phyloP scores from a whole-genome alignment of 2,113 vertebrate species.

The Chaetodon trifascialis region DNA sequence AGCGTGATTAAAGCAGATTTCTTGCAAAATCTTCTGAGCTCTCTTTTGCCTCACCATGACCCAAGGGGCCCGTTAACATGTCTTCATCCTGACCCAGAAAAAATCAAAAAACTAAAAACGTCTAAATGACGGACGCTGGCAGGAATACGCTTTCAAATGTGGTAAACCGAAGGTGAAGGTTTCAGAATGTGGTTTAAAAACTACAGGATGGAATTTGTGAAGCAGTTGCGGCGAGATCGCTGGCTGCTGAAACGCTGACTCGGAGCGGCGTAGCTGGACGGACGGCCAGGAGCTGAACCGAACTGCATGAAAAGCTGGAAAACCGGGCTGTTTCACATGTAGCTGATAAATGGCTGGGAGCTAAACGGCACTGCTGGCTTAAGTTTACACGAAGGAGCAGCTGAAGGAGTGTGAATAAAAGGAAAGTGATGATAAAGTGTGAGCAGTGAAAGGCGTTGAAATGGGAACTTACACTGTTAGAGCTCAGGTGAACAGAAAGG shows the following conservation, averaged over 20 bases:
- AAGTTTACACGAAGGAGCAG: not conserved
- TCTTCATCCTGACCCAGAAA: not conserved
- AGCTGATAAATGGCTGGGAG: not conserved
- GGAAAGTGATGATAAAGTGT: not conserved
- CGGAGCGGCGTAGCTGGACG: not conserved
- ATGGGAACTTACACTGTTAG: not conserved
- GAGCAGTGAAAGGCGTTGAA: not conserved
- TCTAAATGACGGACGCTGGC: slow-evolving; percentile 10
- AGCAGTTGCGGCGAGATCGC: not conserved
- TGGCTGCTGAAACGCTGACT: not conserved
- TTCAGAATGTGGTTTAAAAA: slow-evolving; percentile 32
- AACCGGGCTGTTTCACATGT: not conserved
- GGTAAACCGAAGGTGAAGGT: slow-evolving; percentile 48
- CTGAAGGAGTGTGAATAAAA: not conserved
- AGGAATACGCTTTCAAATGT: slow-evolving; percentile 23
- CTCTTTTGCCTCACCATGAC: not conserved
- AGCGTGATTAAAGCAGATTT: not conserved
- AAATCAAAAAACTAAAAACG: not conserved
- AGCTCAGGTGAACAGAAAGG: not conserved
- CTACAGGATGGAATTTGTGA: not conserved
- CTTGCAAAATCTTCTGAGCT: not conserved
- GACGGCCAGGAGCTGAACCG: not conserved
- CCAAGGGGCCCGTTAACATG: not conserved
- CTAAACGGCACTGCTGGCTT: not conserved
- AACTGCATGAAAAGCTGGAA: not conserved